Evolutionary conservation across 2,113 vertebrate genomes (phyloP).

Genomic region (Calypte anna): DNA sequence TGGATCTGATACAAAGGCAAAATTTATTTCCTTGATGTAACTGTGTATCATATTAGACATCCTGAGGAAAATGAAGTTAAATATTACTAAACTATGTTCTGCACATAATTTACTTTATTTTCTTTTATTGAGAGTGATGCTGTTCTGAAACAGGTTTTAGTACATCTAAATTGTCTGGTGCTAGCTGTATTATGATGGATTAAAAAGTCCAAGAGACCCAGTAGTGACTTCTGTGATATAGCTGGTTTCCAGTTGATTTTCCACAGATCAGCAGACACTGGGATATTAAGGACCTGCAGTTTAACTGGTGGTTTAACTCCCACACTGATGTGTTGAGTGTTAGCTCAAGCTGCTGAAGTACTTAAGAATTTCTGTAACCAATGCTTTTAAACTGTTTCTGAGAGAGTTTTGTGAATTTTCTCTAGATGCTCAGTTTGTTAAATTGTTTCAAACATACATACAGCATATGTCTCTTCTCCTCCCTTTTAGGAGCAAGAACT

Average conservation of each 20-base stretch:
- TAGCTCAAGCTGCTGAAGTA: neutral
- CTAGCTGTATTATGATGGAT: neutral
- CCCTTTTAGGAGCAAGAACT: neutral
- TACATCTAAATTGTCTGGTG: neutral
- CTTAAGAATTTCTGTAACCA: neutral
- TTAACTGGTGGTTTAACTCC: neutral
- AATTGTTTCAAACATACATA: neutral
- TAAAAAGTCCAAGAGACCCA: neutral
- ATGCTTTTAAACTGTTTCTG: neutral
- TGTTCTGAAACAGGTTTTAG: neutral
- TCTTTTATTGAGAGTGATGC: neutral
- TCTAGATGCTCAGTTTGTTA: neutral
- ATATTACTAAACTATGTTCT: conserved; percentile 9
- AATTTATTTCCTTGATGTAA: conserved; percentile 51
- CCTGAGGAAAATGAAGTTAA: conserved; percentile 43
- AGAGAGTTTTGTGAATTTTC: neutral
- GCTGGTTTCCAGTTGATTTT: neutral
- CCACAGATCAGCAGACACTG: neutral
- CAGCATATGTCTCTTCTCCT: neutral
- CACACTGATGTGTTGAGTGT: neutral
- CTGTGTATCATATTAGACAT: neutral
- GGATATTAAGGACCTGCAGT: neutral
- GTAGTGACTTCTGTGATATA: neutral
- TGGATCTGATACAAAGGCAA: conserved; percentile 29
- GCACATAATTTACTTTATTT: neutral